phyloP scores from a whole-genome alignment of 1,140 invertebrate genomes.

The Pseudomyrmex sp. region DNA sequence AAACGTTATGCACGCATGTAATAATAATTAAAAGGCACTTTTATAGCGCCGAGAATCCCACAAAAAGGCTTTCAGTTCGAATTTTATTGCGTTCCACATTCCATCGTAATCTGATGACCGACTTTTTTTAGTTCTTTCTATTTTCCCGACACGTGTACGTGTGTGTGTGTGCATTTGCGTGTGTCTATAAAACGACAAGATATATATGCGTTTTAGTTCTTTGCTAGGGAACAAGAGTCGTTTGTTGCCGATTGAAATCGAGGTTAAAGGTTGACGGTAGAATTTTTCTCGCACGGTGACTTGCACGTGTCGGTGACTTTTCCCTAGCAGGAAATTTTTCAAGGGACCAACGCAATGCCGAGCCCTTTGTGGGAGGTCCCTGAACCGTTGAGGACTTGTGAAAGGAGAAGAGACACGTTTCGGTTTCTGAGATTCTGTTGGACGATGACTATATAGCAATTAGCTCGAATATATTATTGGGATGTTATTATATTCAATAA shows the following conservation, averaged over 20 bases:
- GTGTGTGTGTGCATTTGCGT: too few species aligned
- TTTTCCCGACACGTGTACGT: neutral
- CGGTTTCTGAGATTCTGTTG: neutral
- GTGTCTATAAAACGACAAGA: neutral
- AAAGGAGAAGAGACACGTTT: constrained; percentile 25
- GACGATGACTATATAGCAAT: too few species aligned
- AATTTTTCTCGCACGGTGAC: neutral
- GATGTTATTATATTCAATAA: too few species aligned
- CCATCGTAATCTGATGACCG: constrained; percentile 40
- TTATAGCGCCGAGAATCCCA: too few species aligned
- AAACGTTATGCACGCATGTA: too few species aligned
- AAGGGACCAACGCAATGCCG: constrained; percentile 69
- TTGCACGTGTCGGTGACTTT: constrained; percentile 65
- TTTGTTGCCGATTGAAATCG: constrained; percentile 43
- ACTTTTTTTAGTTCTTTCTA: constrained; percentile 34
- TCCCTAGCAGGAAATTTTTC: constrained; percentile 41
- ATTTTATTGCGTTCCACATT: constrained; percentile 13
- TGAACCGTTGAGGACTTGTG: constrained; percentile 61
- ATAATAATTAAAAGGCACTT: too few species aligned
- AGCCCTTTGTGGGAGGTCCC: constrained; percentile 71
- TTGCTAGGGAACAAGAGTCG: constrained; percentile 36
- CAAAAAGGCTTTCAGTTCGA: constrained; percentile 36
- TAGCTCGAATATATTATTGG: too few species aligned
- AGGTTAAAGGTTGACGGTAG: constrained; percentile 38
- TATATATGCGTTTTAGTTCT: constrained; percentile 8